These are phyloP conservation scores for Willisornis vidua DNA, from an alignment of 2,113 vertebrate species.

Conservation along the genomic window DNA sequence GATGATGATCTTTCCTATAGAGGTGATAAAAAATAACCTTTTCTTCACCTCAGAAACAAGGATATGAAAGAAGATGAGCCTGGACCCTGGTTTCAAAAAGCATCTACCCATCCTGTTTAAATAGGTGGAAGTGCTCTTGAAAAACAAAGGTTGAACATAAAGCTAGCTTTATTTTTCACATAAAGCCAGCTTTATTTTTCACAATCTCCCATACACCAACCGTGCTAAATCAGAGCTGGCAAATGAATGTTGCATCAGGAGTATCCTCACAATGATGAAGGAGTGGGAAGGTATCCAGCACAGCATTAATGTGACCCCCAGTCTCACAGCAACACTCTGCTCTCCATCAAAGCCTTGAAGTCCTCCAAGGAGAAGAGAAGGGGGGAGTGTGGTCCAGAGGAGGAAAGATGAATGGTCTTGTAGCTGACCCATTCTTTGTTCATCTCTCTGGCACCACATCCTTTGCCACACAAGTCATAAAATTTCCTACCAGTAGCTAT, in stretches of 20 bases:
- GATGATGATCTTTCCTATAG: neutral
- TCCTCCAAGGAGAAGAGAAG: neutral
- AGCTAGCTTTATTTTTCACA: neutral
- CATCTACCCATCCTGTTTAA: neutral
- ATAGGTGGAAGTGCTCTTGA: neutral
- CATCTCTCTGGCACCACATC: constrained; percentile 34
- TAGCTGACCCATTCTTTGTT: constrained; percentile 44
- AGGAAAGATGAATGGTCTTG: constrained; percentile 38
- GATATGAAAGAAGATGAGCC: neutral
- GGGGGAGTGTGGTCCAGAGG: neutral
- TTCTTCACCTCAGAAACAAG: neutral
- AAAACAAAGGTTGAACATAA: neutral
- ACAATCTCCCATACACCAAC: neutral
- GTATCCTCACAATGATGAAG: neutral
- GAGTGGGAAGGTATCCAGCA: neutral
- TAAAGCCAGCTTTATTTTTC: neutral
- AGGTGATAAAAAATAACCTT: neutral
- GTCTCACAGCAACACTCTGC: neutral
- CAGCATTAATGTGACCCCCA: neutral
- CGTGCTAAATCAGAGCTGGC: neutral
- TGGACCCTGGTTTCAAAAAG: neutral
- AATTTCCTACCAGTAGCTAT: constrained; percentile 28
- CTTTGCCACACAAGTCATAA: constrained; percentile 49
- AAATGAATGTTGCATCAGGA: neutral
- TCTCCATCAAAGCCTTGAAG: neutral